A percentile compares a stretch with the other conserved stretches of the same genome.
Evolutionary conservation across 2,888 invertebrate species (phyloP).

Genomic region (Pemphredon lugubris): DNA sequence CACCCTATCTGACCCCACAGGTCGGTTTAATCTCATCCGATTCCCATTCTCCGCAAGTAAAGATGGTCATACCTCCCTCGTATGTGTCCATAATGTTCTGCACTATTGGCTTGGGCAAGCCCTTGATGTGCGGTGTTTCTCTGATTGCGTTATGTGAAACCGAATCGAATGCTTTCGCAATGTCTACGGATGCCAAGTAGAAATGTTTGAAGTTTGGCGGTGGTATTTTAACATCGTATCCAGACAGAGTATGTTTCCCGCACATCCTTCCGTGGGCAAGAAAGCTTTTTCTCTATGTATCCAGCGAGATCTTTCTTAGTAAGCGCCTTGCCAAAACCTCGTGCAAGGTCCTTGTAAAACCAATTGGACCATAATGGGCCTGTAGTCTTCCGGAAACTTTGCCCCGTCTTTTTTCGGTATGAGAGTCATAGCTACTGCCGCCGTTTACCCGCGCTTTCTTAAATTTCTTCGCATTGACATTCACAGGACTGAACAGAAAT

Average conservation of each 20-base stretch:
- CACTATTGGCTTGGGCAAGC: not conserved
- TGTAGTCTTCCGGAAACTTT: slow-evolving; percentile 40
- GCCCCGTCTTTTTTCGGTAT: slow-evolving; percentile 58
- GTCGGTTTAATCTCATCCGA: not conserved
- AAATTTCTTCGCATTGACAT: no score
- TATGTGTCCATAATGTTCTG: not conserved
- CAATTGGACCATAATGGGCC: slow-evolving; percentile 57
- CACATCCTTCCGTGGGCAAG: slow-evolving; percentile 40
- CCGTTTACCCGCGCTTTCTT: no score
- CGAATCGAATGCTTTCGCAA: slow-evolving; percentile 51
- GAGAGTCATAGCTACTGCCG: no score
- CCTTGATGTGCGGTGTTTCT: not conserved
- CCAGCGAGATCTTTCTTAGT: not conserved
- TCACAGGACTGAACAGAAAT: no score
- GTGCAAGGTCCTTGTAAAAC: slow-evolving; percentile 49
- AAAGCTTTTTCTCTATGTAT: slow-evolving; percentile 58
- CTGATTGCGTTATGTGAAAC: slow-evolving; percentile 2
- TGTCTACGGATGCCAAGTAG: slow-evolving; percentile 45
- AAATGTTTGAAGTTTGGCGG: slow-evolving; percentile 29
- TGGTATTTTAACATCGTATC: slow-evolving; percentile 39
- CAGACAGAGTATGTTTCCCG: slow-evolving; percentile 44
- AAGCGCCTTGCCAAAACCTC: slow-evolving; percentile 45
- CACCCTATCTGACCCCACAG: not conserved
- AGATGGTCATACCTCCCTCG: not conserved
- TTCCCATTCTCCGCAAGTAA: not conserved